Evolutionary conservation across 2,113 vertebrate species (phyloP), one percentile per base, ranked within the genome.

Genomic region (Rhinolophus sinicus): DNA sequence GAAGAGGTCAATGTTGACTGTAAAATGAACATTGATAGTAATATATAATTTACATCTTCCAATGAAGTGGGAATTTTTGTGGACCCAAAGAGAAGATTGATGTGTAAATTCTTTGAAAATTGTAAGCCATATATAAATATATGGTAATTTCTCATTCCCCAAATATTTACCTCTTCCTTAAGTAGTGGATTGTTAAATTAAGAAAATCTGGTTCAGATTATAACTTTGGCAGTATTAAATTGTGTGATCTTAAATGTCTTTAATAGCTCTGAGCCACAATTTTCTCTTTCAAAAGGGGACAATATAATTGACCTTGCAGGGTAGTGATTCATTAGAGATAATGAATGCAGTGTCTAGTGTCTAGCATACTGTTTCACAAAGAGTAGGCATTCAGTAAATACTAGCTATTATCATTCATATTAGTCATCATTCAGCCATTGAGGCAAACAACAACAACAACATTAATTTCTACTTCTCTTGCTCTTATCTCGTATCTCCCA

Each of bases 191-290:
- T 77, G 30, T 24, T 47, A 54, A 83, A 47, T 35, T 33, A 30
- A 40, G 65, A 84, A 93, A 86, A 88, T 47, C n/a, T 93, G 38
- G 6, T 82, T 93, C 69, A 28, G 4, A n/a, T 95, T 92, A 70
- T 52, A 35, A 18, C 4, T 86, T 90, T 58, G 40, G 4, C 38
- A 83, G 38, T 90, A 0, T 62, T 15, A 58, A 81, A 35, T 54
- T 67, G 15, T 52, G 47, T 72, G 21, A 35, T 38, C 15, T 88
- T 81, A 76, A 47, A 44, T 21, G 15, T 56, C 16, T 67, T 81
- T 75, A 54, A 40, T 0, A 30, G 81, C 16, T 30, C 24, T 89
- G 44, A 94, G 44, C 13, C 24, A 97, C 38, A 80, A 7, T 60
- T 92, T 81, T 92, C 24, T 80, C 28, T 62, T 75, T 15, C 5